Evolutionary conservation across 2,797 vertebrate genomes (phyloP).

Genomic region (Intellagama lesueurii): DNA sequence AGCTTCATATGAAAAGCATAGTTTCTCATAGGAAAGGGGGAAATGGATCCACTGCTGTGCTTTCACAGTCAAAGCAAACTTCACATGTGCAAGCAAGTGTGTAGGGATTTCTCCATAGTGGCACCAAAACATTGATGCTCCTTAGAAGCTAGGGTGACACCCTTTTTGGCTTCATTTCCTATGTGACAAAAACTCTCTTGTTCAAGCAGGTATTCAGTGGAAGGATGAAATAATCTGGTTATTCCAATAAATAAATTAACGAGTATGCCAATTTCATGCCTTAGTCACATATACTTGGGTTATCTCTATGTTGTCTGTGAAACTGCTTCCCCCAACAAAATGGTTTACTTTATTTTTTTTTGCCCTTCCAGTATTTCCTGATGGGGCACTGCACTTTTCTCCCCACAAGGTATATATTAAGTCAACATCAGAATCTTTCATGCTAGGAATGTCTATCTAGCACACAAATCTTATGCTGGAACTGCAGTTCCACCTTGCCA

Average conservation of each 20-base stretch:
- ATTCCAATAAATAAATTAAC: too few relatives aligned
- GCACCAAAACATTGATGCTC: too few relatives aligned
- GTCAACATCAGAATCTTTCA: conserved; percentile 47
- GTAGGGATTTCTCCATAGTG: too few relatives aligned
- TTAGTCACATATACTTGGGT: not conserved
- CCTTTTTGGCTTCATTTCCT: too few relatives aligned
- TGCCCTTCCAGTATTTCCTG: not conserved
- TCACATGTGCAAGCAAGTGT: too few relatives aligned
- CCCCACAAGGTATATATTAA: conserved; percentile 27
- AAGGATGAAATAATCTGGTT: too few relatives aligned
- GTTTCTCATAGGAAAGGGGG: not conserved
- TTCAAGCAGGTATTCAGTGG: too few relatives aligned
- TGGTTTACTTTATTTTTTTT: too few relatives aligned
- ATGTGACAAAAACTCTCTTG: too few relatives aligned
- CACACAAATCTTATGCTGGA: conserved; percentile 45
- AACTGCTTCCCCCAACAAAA: not conserved
- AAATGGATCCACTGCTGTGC: not conserved
- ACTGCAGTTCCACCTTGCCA: conserved; percentile 40
- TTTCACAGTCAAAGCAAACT: not conserved
- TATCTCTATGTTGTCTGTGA: not conserved
- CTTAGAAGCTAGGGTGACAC: too few relatives aligned
- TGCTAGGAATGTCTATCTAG: conserved; percentile 39
- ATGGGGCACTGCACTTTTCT: not conserved
- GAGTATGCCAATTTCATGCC: not conserved
- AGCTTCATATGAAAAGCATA: not conserved